These are phyloP conservation scores for Pangasianodon hypophthalmus DNA, from an alignment of 2,113 vertebrate species.

Conservation along the genomic window DNA sequence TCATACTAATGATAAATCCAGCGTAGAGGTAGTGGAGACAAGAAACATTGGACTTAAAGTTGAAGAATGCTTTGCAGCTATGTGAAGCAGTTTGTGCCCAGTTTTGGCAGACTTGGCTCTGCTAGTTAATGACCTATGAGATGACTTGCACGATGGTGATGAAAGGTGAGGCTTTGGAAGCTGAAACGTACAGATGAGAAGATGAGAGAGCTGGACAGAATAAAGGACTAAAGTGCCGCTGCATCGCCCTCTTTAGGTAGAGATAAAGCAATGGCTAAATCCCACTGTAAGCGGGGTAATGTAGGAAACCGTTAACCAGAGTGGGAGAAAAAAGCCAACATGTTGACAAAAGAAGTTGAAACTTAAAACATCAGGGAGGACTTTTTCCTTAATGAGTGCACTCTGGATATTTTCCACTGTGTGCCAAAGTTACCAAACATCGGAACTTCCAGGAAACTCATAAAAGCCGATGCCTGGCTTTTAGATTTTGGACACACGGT, in stretches of 20 bases:
- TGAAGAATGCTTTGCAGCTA: not conserved
- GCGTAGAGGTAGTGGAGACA: not conserved
- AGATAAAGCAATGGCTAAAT: not conserved
- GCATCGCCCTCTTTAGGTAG: not conserved
- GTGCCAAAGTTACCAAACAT: not conserved
- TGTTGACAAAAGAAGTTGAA: not conserved
- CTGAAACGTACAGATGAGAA: not conserved
- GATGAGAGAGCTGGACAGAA: not conserved
- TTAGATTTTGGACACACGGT: too few relatives aligned
- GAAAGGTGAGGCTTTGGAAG: not conserved
- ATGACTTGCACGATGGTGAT: too few relatives aligned
- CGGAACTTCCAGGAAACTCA: not conserved
- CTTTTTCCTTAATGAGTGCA: not conserved
- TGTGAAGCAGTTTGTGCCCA: too few relatives aligned
- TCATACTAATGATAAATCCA: too few relatives aligned
- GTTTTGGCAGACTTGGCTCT: too few relatives aligned
- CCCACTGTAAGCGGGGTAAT: not conserved
- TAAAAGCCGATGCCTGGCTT: too few relatives aligned
- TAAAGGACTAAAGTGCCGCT: not conserved
- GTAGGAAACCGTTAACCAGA: not conserved
- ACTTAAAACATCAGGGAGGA: not conserved
- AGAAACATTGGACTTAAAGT: not conserved
- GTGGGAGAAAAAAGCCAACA: not conserved
- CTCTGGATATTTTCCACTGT: not conserved
- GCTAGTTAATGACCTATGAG: too few relatives aligned